These are phyloP conservation scores for Miniopterus natalensis DNA, from an alignment of 2,113 vertebrate species.

Conservation along the genomic window DNA sequence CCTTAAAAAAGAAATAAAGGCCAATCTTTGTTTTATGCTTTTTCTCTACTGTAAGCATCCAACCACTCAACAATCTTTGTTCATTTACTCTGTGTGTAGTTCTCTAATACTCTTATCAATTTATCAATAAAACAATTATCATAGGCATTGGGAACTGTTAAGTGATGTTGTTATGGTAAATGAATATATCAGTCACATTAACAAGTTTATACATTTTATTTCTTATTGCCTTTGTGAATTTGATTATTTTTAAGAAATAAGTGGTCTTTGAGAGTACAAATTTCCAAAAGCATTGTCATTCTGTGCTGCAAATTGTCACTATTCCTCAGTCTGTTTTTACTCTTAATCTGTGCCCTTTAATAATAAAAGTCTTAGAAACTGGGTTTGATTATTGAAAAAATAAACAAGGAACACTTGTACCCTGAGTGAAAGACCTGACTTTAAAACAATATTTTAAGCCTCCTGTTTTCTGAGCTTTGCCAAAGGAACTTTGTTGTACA, in stretches of 20 bases:
- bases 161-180: neutral
- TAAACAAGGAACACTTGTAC: neutral
- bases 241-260: slow-evolving; percentile 55
- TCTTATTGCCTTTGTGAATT: slow-evolving; percentile 5
- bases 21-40: neutral
- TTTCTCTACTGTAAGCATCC: neutral
- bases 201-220: slow-evolving; percentile 31
- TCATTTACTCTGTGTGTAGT: neutral
- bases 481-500: slow-evolving; percentile 32
- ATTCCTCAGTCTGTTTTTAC: neutral
- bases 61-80: neutral
- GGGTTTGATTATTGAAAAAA: slow-evolving; percentile 29
- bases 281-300: neutral
- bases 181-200: neutral
- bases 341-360: slow-evolving; percentile 19
- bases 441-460: slow-evolving; percentile 19
- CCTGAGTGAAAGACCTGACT: neutral
- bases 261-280: neutral
- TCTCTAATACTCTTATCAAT: neutral
- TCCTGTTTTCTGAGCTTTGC: neutral
- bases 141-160: neutral
- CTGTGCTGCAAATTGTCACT: neutral
- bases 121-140: neutral
- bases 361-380: slow-evolving; percentile 19
- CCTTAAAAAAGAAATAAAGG: neutral